phyloP scores from a whole-genome alignment of 2,888 invertebrate genomes.

The Euphydryas editha region DNA sequence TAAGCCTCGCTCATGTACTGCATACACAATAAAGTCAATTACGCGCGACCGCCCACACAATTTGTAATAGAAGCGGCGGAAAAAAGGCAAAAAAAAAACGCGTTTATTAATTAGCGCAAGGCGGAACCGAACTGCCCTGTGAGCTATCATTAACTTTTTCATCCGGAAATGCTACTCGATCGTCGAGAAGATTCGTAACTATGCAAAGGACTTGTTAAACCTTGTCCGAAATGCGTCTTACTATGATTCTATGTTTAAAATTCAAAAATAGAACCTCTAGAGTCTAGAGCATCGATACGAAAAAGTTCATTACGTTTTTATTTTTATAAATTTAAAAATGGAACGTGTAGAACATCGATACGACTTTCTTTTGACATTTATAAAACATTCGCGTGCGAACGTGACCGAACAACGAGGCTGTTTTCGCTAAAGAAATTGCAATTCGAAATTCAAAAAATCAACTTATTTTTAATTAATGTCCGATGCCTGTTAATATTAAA shows the following conservation, averaged over 20 bases:
- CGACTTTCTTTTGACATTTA: conserved; percentile 42
- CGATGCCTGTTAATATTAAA: conserved; percentile 42
- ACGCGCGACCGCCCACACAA: conserved; percentile 40
- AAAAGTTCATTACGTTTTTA: no score
- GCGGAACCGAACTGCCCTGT: conserved; percentile 51
- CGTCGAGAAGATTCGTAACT: conserved; percentile 34
- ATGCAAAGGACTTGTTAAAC: conserved; percentile 23
- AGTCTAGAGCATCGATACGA: conserved; percentile 21
- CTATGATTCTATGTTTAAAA: conserved; percentile 19
- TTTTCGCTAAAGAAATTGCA: conserved; percentile 37
- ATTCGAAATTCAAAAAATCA: conserved; percentile 41
- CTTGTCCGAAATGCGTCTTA: not conserved
- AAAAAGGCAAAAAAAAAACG: conserved; percentile 49
- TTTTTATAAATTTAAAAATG: conserved; percentile 20
- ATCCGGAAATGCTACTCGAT: conserved; percentile 30
- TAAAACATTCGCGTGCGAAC: conserved; percentile 41
- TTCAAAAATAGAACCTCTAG: conserved; percentile 18
- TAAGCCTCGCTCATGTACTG: conserved; percentile 13
- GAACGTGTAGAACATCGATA: conserved; percentile 21
- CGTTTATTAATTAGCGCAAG: conserved; percentile 54
- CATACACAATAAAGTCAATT: conserved; percentile 40
- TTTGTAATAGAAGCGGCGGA: conserved; percentile 40
- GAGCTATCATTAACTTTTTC: conserved; percentile 52
- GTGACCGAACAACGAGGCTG: conserved; percentile 33
- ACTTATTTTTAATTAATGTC: conserved; percentile 42